phyloP scores from a whole-genome alignment of 2,113 vertebrate genomes.

The Pterocles gutturalis region DNA sequence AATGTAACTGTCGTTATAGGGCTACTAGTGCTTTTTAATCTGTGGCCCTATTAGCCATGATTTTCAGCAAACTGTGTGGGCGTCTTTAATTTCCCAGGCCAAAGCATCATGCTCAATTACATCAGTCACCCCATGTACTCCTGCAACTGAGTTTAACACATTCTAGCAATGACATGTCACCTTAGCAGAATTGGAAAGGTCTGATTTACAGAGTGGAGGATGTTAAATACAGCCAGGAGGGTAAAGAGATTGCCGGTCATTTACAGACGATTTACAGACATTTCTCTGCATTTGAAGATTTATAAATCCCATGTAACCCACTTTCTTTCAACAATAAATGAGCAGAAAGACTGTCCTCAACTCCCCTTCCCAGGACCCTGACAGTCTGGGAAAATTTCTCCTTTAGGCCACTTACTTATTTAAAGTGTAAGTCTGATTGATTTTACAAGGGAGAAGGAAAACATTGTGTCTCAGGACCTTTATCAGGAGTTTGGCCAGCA shows the following conservation, averaged over 20 bases:
- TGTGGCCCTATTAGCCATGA: not conserved
- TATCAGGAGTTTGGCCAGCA: conserved; percentile 27
- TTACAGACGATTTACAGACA: not conserved
- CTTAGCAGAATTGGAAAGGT: not conserved
- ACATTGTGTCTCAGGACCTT: conserved; percentile 38
- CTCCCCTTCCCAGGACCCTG: not conserved
- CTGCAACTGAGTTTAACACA: not conserved
- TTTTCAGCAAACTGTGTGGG: not conserved
- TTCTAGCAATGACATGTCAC: not conserved
- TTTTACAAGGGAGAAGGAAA: conserved; percentile 54
- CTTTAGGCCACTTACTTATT: conserved; percentile 22
- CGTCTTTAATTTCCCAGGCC: not conserved
- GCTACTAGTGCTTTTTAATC: not conserved
- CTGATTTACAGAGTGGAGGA: not conserved
- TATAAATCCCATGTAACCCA: not conserved
- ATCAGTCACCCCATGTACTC: not conserved
- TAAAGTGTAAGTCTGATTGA: conserved; percentile 45
- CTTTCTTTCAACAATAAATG: not conserved
- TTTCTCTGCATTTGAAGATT: not conserved
- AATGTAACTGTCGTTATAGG: not conserved
- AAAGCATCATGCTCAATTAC: not conserved
- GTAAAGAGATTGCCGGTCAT: not conserved
- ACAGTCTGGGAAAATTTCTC: conserved; percentile 37
- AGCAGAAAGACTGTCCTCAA: not conserved
- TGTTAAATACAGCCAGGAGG: not conserved